Percentiles rank a stretch among this genome's conserved stretches.
phyloP scores from a whole-genome alignment of 2,888 invertebrate genomes.

The Aproaerema taeniolella region DNA sequence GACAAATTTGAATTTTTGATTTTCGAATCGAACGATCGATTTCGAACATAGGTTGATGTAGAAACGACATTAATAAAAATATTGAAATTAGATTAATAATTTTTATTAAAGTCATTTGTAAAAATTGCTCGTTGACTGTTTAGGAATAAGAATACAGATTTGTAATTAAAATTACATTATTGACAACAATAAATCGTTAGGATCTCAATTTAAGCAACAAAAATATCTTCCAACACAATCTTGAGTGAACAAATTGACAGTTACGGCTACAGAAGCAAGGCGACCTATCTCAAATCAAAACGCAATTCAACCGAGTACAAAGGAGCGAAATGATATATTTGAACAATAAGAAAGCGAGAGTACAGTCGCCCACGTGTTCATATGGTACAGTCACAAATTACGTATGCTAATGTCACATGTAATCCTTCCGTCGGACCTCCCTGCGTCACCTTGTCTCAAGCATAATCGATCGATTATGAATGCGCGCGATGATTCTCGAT shows the following conservation, averaged over 20 bases:
- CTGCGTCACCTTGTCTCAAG: conserved; percentile 42
- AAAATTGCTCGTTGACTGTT: no score
- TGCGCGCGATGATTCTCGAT: conserved; percentile 34
- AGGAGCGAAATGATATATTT: conserved; percentile 51
- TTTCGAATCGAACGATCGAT: conserved; percentile 69
- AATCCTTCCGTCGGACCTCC: conserved; percentile 73
- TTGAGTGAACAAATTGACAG: conserved; percentile 34
- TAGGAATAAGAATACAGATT: no score
- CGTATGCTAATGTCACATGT: conserved; percentile 69
- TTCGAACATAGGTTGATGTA: conserved; percentile 26
- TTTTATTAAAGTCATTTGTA: no score
- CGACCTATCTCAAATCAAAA: conserved; percentile 40
- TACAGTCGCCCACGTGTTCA: conserved; percentile 58
- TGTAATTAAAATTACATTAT: no score
- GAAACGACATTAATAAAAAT: conserved; percentile 7
- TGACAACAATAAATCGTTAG: conserved; percentile 1
- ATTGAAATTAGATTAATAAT: background rate
- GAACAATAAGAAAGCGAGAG: conserved; percentile 58
- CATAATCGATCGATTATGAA: conserved; percentile 61
- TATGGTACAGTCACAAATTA: conserved; percentile 67
- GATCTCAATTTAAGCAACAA: conserved; percentile 34
- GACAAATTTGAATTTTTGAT: conserved; percentile 70
- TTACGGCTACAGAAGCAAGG: conserved; percentile 38
- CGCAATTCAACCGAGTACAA: conserved; percentile 40
- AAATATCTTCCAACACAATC: conserved; percentile 33